Evolutionary conservation across 2,113 vertebrate genomes (phyloP), one percentile per base, ranked within the genome.

Genomic region (Chaetodon trifascialis): DNA sequence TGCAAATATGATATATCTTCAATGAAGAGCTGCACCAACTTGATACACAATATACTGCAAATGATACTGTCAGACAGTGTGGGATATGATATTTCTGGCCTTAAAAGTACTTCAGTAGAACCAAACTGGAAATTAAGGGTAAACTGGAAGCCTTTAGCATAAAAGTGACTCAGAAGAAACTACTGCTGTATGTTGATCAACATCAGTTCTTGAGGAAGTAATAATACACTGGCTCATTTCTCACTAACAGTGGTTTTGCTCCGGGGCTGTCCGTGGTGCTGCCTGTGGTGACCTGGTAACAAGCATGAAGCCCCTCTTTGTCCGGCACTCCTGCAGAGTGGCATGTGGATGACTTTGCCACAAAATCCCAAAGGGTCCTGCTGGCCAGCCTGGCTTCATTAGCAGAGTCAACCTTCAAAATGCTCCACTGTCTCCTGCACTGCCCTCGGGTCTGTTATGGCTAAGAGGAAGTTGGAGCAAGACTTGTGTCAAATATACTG

Each of bases 391-490:
- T 86, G 83, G 72, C 86, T 92, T 93, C 90, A 91, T 94, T 94
- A 94, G 72, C 62, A 15, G 83, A 80, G 81, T 90, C 91, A 92
- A 88, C 86, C 86, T 94, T 92, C 81, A 89, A 85, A 88, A 83
- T 79, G 75, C 71, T 9, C 74, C 23, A 66, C 73, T 85, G 82
- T 78, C 77, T 88, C 82, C 59, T 59, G 40, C 83, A 71, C 49
- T 92, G 91, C 90, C 91, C 92, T 85, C 42, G 0, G 92, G 92
- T 91, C 79, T 94, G 88, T 94, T 94, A 90, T 93, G 92, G 79
- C 93, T 92, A 82, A 80, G 77, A 88, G 88, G 93, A 91, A 91
- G 92, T 83, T 59, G 82, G 78, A 89, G 88, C 82, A 82, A 84
- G 84, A 84, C 86, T 88, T 74, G 84, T 88, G 86, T 94, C 91